These are phyloP conservation scores for Lytechinus variegatus DNA, from an alignment of 35 echinoderm and acorn worm species.

Conservation along the genomic window DNA sequence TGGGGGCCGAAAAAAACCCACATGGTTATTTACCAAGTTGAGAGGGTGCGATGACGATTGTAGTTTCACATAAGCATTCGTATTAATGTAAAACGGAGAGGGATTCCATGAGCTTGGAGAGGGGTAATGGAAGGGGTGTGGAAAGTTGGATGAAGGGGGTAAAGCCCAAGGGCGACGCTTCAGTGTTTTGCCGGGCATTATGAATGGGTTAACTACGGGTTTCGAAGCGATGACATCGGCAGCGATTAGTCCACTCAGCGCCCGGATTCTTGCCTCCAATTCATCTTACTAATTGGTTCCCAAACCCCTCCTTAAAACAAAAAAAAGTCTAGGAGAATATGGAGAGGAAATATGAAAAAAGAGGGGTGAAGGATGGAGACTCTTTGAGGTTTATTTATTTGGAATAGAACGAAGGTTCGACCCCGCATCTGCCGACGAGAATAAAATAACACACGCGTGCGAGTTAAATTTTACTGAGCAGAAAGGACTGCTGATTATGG, in stretches of 20 bases:
- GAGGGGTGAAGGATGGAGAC: neutral
- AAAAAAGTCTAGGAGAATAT: neutral
- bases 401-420: slow-evolving; percentile 3
- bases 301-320: neutral
- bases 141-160: neutral
- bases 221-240: neutral
- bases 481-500: neutral
- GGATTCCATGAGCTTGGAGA: neutral
- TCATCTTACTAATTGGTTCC: slow-evolving; percentile 50
- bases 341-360: neutral
- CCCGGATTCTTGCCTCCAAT: neutral
- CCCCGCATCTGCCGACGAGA: slow-evolving; percentile 42
- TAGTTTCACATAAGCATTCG: neutral
- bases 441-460: slow-evolving; percentile 50
- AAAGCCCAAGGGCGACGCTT: neutral
- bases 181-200: slow-evolving; percentile 34
- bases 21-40: neutral
- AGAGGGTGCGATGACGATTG: neutral
- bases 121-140: neutral
- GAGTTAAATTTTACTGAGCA: slow-evolving; percentile 6
- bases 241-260: neutral
- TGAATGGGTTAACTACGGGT: slow-evolving; percentile 25
- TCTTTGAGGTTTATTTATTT: slow-evolving; percentile 50
- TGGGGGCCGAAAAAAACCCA: too few species aligned
- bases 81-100: neutral